Percentiles rank a stretch among this genome's conserved stretches.
phyloP scores from a whole-genome alignment of 2,113 vertebrate genomes.

The Corythaeola cristata region DNA sequence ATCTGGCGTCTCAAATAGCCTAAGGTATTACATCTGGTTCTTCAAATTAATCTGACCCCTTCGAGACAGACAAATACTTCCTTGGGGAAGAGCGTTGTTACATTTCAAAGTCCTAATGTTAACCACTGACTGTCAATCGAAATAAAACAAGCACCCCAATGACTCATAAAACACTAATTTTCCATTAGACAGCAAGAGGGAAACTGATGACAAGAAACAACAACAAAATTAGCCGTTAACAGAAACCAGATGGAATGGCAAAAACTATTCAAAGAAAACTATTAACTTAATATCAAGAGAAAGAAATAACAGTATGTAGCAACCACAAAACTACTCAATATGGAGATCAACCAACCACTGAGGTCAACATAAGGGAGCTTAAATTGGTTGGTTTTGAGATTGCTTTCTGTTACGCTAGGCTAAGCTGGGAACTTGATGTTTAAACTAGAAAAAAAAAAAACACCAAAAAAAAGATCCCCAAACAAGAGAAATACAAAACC shows the following conservation, averaged over 20 bases:
- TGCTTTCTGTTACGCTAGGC: neutral
- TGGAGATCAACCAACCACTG: neutral
- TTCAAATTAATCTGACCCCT: slow-evolving; percentile 11
- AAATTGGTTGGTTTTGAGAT: neutral
- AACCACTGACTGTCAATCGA: neutral
- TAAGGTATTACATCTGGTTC: slow-evolving; percentile 20
- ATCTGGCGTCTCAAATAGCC: slow-evolving; percentile 10
- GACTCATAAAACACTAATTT: slow-evolving; percentile 15
- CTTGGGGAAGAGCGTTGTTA: neutral
- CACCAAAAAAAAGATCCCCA: neutral
- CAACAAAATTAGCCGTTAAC: neutral
- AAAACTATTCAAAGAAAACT: neutral
- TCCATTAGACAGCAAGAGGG: neutral
- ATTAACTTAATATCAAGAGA: neutral
- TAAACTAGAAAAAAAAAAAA: neutral
- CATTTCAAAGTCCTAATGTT: neutral
- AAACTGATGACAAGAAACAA: slow-evolving; percentile 23
- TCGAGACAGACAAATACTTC: neutral
- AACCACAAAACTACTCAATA: neutral
- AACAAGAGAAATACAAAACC: neutral
- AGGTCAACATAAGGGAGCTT: neutral
- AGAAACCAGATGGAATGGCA: slow-evolving; percentile 21
- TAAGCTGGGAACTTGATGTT: neutral
- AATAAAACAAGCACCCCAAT: neutral
- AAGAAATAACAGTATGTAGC: neutral